Evolutionary conservation across 2,113 vertebrate genomes (phyloP).

Genomic region (Alouatta palliata): DNA sequence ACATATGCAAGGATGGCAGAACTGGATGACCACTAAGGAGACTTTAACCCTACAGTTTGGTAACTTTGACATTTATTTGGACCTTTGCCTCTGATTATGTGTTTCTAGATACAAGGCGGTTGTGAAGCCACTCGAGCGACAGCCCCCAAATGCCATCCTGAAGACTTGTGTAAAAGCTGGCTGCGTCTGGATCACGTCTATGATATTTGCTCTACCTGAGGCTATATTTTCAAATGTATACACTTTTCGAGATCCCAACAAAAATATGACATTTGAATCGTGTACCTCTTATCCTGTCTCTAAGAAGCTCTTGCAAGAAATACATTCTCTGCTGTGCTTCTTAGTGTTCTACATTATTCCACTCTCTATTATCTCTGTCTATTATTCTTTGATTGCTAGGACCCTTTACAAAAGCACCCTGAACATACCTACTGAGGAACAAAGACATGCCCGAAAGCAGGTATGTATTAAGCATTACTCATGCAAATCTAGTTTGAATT

Average conservation of each 20-base stretch:
- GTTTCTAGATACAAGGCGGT: constrained; percentile 87
- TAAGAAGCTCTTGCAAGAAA: constrained; percentile 85
- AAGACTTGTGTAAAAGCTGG: constrained; percentile 87
- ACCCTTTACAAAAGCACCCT: constrained; percentile 87
- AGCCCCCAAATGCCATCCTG: constrained; percentile 84
- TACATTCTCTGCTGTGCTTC: constrained; percentile 87
- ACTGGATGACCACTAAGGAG: background rate
- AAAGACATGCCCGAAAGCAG: constrained; percentile 86
- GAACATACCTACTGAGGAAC: constrained; percentile 88
- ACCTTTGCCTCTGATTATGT: constrained; percentile 38
- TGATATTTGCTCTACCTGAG: constrained; percentile 87
- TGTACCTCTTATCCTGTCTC: constrained; percentile 87
- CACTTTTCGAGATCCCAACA: constrained; percentile 82
- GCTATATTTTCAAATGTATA: constrained; percentile 88
- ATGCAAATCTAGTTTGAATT: background rate
- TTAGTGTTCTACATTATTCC: constrained; percentile 88
- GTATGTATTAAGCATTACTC: constrained; percentile 76
- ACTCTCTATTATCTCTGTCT: constrained; percentile 87
- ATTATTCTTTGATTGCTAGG: constrained; percentile 88
- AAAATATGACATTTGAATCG: constrained; percentile 83
- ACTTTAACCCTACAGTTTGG: background rate
- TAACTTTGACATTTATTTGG: background rate
- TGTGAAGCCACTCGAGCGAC: constrained; percentile 87
- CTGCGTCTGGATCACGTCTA: constrained; percentile 86
- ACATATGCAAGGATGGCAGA: background rate